Conservation (phyloP, 2,113 vertebrate species). For the Chloropsis hardwickii region DNA sequence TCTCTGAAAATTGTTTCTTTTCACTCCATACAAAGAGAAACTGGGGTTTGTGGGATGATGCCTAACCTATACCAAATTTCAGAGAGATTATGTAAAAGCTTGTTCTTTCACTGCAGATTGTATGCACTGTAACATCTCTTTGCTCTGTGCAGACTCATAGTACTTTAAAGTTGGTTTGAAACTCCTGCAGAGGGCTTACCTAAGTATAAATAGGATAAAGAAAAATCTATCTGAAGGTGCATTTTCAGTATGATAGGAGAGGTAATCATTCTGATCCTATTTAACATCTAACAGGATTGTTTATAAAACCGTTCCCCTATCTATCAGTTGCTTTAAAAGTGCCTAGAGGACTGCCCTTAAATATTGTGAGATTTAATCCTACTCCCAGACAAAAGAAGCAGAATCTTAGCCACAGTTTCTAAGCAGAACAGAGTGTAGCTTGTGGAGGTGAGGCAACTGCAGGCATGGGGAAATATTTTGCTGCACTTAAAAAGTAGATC, state of each 20-base stretch:
- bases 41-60: not conserved
- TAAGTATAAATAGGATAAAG: not conserved
- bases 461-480: not conserved
- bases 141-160: not conserved
- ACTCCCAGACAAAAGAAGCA: not conserved
- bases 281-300: slow-evolving; percentile 37
- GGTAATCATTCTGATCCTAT: slow-evolving; percentile 35
- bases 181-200: not conserved
- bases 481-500: not conserved
- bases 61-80: not conserved
- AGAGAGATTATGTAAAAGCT: not conserved
- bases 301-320: not conserved
- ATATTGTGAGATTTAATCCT: not conserved
- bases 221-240: not conserved
- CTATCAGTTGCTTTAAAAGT: not conserved
- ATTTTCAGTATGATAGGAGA: not conserved
- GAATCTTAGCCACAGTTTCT: not conserved
- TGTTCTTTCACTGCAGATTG: not conserved
- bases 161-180: slow-evolving; percentile 5
- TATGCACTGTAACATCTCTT: not conserved
- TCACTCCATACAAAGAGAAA: not conserved
- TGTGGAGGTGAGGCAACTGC: not conserved
- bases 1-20: not conserved
- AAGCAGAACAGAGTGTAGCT: not conserved
- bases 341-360: not conserved